phyloP scores from a whole-genome alignment of 2,113 vertebrate species.

The Eurypyga helias region DNA sequence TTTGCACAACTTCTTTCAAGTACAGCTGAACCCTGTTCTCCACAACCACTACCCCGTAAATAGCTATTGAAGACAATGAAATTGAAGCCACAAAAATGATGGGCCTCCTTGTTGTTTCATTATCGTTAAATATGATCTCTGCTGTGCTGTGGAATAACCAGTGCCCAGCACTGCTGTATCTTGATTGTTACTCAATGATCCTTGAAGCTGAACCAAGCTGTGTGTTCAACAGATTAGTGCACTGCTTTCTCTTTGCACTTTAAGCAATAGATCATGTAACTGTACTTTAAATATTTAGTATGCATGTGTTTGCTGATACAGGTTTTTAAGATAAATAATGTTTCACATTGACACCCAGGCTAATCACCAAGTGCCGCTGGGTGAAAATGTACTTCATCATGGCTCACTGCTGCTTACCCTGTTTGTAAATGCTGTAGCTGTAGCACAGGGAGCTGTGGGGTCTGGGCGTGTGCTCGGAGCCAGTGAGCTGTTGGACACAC shows the following conservation, averaged over 20 bases:
- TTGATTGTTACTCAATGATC: not conserved
- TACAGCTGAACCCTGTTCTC: not conserved
- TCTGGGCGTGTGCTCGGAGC: accelerated
- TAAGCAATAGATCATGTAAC: not conserved
- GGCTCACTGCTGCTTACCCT: not conserved
- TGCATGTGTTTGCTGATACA: not conserved
- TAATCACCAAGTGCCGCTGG: not conserved
- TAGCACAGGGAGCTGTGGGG: not conserved
- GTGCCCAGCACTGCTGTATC: not conserved
- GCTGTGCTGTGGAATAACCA: not conserved
- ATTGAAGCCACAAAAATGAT: not conserved
- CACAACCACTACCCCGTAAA: not conserved
- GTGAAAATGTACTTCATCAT: not conserved
- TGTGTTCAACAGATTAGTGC: not conserved
- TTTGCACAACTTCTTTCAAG: not conserved
- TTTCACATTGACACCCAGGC: not conserved
- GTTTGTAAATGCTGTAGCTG: not conserved
- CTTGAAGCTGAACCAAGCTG: not conserved
- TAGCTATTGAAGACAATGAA: not conserved
- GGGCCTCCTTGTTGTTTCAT: not conserved
- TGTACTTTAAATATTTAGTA: not conserved
- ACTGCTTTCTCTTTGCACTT: not conserved
- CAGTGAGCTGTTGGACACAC: not conserved
- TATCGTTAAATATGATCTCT: not conserved
- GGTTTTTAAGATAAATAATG: not conserved